Evolutionary conservation across 2,797 vertebrate genomes (phyloP).

Genomic region (Anguilla pacifica): DNA sequence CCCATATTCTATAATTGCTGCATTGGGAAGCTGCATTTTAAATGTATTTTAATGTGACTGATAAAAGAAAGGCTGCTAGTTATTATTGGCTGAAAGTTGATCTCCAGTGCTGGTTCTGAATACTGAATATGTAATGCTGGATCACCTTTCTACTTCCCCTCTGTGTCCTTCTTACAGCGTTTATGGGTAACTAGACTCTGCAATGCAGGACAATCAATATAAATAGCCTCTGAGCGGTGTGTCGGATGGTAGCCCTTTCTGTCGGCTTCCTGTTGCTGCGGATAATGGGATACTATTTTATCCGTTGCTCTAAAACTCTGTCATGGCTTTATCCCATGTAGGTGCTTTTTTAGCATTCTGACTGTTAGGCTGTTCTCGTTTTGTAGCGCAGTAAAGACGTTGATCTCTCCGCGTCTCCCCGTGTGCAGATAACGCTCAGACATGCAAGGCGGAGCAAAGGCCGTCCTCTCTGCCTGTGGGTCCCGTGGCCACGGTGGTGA

Average conservation of each 20-base stretch:
- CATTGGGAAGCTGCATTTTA: neutral
- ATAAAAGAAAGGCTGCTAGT: neutral
- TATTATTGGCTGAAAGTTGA: neutral
- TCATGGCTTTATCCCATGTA: neutral
- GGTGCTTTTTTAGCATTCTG: neutral
- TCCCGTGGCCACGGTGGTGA: conserved; percentile 87
- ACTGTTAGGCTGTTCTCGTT: neutral
- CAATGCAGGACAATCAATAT: neutral
- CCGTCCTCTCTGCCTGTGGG: conserved; percentile 93
- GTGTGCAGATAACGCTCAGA: conserved; percentile 83
- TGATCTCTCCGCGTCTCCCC: neutral
- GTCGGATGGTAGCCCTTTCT: neutral
- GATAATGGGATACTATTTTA: neutral
- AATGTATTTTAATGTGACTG: neutral
- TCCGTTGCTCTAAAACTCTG: neutral
- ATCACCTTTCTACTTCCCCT: neutral
- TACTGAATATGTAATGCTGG: neutral
- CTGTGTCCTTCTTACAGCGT: neutral
- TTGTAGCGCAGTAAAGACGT: neutral
- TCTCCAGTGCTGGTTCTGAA: neutral
- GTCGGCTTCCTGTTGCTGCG: neutral
- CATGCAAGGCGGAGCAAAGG: conserved; percentile 94
- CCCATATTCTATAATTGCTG: neutral
- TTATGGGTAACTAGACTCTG: neutral
- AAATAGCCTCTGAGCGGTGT: neutral